Conservation (phyloP, 2,888 invertebrate species). For the Allacma fusca region DNA sequence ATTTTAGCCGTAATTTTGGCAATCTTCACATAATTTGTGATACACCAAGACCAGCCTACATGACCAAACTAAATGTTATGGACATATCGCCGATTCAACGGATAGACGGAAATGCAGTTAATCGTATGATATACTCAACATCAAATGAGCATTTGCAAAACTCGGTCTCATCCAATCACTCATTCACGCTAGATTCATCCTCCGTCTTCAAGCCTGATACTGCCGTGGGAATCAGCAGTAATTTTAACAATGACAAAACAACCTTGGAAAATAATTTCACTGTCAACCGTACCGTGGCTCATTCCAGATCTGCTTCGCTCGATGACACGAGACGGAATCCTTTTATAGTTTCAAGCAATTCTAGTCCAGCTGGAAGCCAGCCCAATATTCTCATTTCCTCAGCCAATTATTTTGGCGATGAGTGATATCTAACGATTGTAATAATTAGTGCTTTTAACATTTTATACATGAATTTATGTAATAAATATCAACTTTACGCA, state of each 20-base stretch:
- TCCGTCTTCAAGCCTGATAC: background rate
- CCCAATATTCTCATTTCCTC: slow-evolving; percentile 53
- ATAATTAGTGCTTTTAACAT: background rate
- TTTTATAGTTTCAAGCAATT: slow-evolving; percentile 39
- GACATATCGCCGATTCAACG: slow-evolving; percentile 52
- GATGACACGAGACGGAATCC: slow-evolving; percentile 45
- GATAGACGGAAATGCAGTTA: slow-evolving; percentile 41
- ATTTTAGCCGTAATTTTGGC: slow-evolving; percentile 56
- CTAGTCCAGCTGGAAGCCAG: slow-evolving; percentile 40
- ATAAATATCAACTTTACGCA: background rate
- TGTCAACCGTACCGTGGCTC: background rate
- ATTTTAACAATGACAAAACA: background rate
- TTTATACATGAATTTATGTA: background rate
- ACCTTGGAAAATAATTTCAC: background rate
- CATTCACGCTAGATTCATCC: background rate
- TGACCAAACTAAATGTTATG: slow-evolving; percentile 32
- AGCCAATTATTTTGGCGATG: slow-evolving; percentile 50
- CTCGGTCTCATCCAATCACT: background rate
- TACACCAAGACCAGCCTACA: slow-evolving; percentile 47
- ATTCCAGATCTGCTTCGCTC: slow-evolving; percentile 39
- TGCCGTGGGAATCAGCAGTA: background rate
- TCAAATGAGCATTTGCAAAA: slow-evolving; percentile 42
- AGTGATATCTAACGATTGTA: slow-evolving; percentile 13
- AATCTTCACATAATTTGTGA: slow-evolving; percentile 53
- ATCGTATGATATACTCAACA: slow-evolving; percentile 50